Percentiles rank a stretch among this genome's conserved stretches.
phyloP scores from a whole-genome alignment of 1,140 invertebrate genomes.

The Brachionus koreanus region DNA sequence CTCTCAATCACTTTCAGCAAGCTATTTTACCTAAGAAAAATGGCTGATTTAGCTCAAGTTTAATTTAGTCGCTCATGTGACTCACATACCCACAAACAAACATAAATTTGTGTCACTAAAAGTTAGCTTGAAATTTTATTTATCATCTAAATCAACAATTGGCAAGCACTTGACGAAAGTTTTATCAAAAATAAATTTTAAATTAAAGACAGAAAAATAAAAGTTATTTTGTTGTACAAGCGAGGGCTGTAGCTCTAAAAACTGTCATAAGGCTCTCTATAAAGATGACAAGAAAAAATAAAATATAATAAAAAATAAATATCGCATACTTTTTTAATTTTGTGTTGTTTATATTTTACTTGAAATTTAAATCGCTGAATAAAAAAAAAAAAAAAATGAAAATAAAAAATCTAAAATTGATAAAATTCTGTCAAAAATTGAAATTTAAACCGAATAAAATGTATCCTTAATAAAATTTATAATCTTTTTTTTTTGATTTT shows the following conservation, averaged over 20 bases:
- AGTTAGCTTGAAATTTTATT: background rate
- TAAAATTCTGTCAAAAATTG: constrained; percentile 9
- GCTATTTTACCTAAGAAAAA: too few species aligned
- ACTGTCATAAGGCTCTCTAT: background rate
- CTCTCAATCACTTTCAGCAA: too few species aligned
- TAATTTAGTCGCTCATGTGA: too few species aligned
- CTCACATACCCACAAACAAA: background rate
- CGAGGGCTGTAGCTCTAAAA: background rate
- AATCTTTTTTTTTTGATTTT: background rate
- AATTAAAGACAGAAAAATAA: constrained; percentile 36
- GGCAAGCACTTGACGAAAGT: background rate
- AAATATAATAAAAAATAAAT: too few species aligned
- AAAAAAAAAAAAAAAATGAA: background rate
- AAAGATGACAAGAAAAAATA: background rate
- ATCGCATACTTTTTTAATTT: constrained; percentile 34
- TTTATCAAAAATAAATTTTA: constrained; percentile 20
- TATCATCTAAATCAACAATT: constrained; percentile 23
- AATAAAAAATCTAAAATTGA: background rate
- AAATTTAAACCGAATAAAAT: constrained; percentile 9
- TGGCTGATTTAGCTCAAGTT: too few species aligned
- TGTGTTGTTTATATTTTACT: background rate
- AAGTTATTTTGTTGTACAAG: background rate
- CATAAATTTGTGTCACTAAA: constrained; percentile 16
- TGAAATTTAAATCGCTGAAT: background rate
- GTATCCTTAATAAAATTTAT: background rate